A percentile compares a stretch with the other conserved stretches of the same genome.
phyloP scores from a whole-genome alignment of 2,888 invertebrate genomes.

The Luffia ferchaultella region DNA sequence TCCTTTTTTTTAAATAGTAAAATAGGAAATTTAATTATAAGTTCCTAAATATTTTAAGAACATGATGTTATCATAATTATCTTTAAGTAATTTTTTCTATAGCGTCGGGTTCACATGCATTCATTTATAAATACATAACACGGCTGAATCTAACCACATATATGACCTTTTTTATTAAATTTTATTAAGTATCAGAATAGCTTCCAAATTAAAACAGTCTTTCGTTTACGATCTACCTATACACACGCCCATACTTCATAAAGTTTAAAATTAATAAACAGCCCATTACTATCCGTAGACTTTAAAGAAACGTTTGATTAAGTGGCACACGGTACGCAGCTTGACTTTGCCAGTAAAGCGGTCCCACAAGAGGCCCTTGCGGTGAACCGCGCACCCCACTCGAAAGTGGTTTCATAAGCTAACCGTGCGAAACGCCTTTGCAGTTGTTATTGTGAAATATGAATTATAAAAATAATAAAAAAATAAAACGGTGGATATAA shows the following conservation, averaged over 20 bases:
- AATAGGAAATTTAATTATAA: too few relatives aligned
- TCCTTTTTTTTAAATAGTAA: slow-evolving; percentile 1
- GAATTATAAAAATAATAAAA: slow-evolving; percentile 67
- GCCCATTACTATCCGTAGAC: background rate
- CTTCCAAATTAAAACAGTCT: too few relatives aligned
- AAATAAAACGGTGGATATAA: slow-evolving; percentile 34
- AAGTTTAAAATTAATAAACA: background rate
- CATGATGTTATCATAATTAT: background rate
- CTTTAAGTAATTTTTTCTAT: background rate
- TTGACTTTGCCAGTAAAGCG: slow-evolving; percentile 20
- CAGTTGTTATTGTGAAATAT: slow-evolving; percentile 62
- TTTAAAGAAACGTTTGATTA: slow-evolving; percentile 43
- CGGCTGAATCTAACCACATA: too few relatives aligned
- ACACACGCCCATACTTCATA: too few relatives aligned
- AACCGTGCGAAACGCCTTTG: slow-evolving; percentile 65
- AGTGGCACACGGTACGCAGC: slow-evolving; percentile 60
- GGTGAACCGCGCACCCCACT: slow-evolving; percentile 33
- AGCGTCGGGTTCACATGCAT: too few relatives aligned
- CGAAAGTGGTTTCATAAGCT: slow-evolving; percentile 56
- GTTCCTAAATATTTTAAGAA: too few relatives aligned
- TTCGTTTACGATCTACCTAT: too few relatives aligned
- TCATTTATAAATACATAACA: too few relatives aligned
- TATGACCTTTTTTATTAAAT: too few relatives aligned
- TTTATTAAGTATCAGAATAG: too few relatives aligned
- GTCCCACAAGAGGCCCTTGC: slow-evolving; percentile 53